These are phyloP conservation scores for Rhingia rostrata DNA, from an alignment of 2,888 invertebrate species.

Conservation along the genomic window DNA sequence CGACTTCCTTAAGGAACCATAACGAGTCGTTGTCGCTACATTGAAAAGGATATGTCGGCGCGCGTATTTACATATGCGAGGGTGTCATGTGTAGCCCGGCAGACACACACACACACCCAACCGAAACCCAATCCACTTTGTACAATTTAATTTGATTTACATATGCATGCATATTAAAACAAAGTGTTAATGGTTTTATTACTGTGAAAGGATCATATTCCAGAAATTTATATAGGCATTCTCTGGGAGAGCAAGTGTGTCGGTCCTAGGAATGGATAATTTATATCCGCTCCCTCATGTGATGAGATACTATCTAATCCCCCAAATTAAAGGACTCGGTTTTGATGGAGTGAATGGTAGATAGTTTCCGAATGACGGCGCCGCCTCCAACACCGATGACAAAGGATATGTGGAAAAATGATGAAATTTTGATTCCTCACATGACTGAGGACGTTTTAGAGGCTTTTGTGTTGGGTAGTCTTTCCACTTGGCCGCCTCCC, in stretches of 20 bases:
- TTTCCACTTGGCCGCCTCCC: slow-evolving; percentile 72
- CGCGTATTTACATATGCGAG: slow-evolving; percentile 32
- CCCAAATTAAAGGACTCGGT: slow-evolving; percentile 54
- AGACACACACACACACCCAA: background rate
- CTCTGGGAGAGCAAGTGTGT: slow-evolving; percentile 37
- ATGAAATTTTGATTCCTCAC: slow-evolving; percentile 39
- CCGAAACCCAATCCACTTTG: slow-evolving; percentile 64
- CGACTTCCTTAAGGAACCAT: slow-evolving; percentile 63
- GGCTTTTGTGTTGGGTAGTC: slow-evolving; percentile 14
- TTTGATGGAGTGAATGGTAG: slow-evolving; percentile 67
- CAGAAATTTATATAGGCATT: slow-evolving; percentile 22
- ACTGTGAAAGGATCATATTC: slow-evolving; percentile 69
- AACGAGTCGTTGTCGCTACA: slow-evolving; percentile 55
- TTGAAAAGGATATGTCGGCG: slow-evolving; percentile 50
- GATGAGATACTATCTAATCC: slow-evolving; percentile 55
- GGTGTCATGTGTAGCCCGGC: slow-evolving; percentile 23
- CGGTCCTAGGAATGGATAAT: slow-evolving; percentile 58
- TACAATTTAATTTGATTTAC: slow-evolving; percentile 71
- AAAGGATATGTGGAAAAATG: slow-evolving; percentile 57
- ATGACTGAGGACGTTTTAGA: slow-evolving; percentile 57
- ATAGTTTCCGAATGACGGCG: slow-evolving; percentile 60
- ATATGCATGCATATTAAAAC: slow-evolving; percentile 74
- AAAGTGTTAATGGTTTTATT: slow-evolving; percentile 75
- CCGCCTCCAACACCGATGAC: background rate
- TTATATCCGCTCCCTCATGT: slow-evolving; percentile 48